Evolutionary conservation across 1,140 invertebrate species (phyloP).

Genomic region (Leptinotarsa lineolata): DNA sequence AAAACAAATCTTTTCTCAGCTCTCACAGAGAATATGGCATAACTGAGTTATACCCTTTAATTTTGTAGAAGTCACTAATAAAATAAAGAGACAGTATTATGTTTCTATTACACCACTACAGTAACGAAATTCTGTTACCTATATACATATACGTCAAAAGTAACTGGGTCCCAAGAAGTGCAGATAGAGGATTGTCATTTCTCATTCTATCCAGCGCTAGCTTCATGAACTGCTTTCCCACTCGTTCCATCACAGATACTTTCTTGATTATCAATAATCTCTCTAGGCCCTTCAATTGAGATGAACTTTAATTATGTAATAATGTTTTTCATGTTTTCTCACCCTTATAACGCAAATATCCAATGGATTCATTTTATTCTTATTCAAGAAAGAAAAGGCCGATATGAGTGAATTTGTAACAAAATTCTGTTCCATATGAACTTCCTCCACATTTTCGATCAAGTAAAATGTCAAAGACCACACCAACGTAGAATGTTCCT

Average conservation of each 20-base stretch:
- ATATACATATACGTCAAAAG: constrained; percentile 82
- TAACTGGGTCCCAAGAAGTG: constrained; percentile 73
- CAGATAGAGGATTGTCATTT: constrained; percentile 68
- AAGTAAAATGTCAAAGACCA: constrained; percentile 74
- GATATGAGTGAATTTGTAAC: constrained; percentile 56
- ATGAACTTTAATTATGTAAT: constrained; percentile 5
- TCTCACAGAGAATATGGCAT: too few species aligned
- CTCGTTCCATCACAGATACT: constrained; percentile 61
- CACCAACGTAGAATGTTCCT: constrained; percentile 68
- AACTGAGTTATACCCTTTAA: too few species aligned
- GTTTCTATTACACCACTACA: too few species aligned
- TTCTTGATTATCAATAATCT: constrained; percentile 67
- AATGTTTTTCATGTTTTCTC: constrained; percentile 12
- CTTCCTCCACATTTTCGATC: constrained; percentile 63
- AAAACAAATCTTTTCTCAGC: too few species aligned
- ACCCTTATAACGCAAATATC: constrained; percentile 60
- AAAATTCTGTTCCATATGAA: constrained; percentile 55
- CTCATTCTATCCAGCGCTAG: constrained; percentile 74
- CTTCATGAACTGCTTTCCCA: constrained; percentile 73
- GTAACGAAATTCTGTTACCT: constrained; percentile 57
- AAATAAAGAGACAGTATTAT: too few species aligned
- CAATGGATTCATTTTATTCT: constrained; percentile 54
- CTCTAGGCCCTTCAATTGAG: constrained; percentile 68
- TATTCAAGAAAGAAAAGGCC: constrained; percentile 55
- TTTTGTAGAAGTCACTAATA: too few species aligned